Percentiles rank a stretch among this genome's conserved stretches.
Evolutionary conservation across 2,797 vertebrate species (phyloP).

Genomic region (Huso huso): DNA sequence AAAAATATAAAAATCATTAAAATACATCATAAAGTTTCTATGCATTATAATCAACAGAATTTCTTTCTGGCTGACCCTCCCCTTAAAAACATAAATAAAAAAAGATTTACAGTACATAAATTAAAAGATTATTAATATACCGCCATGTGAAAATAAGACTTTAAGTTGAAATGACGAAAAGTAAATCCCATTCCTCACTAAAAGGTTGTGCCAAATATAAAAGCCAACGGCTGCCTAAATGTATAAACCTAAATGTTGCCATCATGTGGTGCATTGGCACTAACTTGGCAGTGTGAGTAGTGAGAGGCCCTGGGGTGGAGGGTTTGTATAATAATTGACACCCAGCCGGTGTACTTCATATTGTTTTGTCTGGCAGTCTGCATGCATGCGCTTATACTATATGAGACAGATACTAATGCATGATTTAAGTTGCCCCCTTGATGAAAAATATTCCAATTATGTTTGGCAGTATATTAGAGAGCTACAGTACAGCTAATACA

Average conservation of each 20-base stretch:
- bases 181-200: background rate
- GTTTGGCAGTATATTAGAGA: background rate
- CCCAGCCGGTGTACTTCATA: conserved; percentile 10
- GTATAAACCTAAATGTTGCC: background rate
- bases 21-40: too few relatives aligned
- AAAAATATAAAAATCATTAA: too few relatives aligned
- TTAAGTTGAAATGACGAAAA: conserved; percentile 1
- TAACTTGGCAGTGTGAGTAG: conserved; percentile 5
- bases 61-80: too few relatives aligned
- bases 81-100: too few relatives aligned
- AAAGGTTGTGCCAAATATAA: background rate
- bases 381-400: conserved; percentile 6
- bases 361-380: conserved; percentile 16
- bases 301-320: conserved; percentile 11
- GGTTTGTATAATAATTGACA: conserved; percentile 15
- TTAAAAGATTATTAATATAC: too few relatives aligned
- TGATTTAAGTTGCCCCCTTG: conserved; percentile 10
- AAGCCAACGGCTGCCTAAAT: conserved; percentile 11
- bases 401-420: conserved; percentile 9
- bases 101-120: too few relatives aligned
- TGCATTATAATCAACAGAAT: too few relatives aligned
- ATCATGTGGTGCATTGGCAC: conserved; percentile 8
- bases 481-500: background rate
- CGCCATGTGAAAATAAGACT: background rate
- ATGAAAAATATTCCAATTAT: conserved; percentile 2